Percentiles rank a stretch among this genome's conserved stretches.
phyloP scores from a whole-genome alignment of 1,140 invertebrate genomes.

The Zophobas atratus region DNA sequence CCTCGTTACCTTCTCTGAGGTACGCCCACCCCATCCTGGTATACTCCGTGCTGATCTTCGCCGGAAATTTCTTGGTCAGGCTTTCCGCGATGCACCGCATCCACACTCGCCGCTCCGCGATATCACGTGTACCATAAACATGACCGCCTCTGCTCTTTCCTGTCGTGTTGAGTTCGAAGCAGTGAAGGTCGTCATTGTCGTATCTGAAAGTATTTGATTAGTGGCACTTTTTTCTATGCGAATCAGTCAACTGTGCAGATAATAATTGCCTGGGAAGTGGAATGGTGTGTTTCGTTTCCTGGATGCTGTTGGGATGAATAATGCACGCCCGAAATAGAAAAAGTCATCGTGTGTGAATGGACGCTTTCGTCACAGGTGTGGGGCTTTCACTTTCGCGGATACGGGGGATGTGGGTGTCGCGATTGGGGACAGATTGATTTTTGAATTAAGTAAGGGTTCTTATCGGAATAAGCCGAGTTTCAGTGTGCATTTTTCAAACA shows the following conservation, averaged over 20 bases:
- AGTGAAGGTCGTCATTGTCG: conserved; percentile 73
- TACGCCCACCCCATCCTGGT: conserved; percentile 79
- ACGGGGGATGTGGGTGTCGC: no score
- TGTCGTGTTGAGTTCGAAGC: conserved; percentile 72
- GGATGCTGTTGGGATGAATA: neutral
- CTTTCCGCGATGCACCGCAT: conserved; percentile 79
- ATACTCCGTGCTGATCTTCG: conserved; percentile 74
- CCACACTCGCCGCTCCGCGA: conserved; percentile 75
- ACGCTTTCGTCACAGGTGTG: no score
- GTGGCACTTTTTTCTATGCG: conserved; percentile 58
- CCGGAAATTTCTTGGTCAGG: conserved; percentile 74
- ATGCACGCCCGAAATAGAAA: no score
- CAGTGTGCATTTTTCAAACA: no score
- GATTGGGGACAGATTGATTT: no score
- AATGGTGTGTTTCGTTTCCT: conserved; percentile 2
- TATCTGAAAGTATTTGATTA: conserved; percentile 65
- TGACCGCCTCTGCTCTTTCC: conserved; percentile 69
- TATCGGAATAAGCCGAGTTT: no score
- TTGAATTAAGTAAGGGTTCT: no score
- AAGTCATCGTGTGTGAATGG: no score
- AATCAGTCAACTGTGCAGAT: conserved; percentile 14
- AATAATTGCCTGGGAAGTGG: conserved; percentile 13
- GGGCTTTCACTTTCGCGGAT: no score
- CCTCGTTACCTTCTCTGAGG: conserved; percentile 72
- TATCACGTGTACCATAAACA: conserved; percentile 72